These are phyloP conservation scores for Hippoglossus stenolepis DNA, from an alignment of 2,113 vertebrate genomes.

Conservation along the genomic window DNA sequence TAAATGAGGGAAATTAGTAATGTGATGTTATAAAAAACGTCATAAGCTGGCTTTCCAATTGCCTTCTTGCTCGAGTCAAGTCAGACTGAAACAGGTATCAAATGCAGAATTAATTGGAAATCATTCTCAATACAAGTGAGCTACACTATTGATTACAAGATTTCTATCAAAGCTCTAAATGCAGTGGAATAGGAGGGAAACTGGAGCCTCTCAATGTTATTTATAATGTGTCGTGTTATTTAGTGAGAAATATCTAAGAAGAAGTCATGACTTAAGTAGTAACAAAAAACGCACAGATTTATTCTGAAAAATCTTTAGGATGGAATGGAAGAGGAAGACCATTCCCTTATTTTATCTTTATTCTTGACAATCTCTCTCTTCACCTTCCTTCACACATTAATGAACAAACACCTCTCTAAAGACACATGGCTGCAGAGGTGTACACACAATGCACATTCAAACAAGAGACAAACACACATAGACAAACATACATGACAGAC, in stretches of 20 bases:
- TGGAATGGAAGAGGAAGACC: not conserved
- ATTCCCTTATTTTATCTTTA: not conserved
- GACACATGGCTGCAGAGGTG: not conserved
- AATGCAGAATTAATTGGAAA: conserved; percentile 15
- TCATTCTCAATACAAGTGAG: conserved; percentile 30
- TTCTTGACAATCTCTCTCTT: not conserved
- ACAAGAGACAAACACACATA: not conserved
- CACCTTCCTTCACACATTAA: not conserved
- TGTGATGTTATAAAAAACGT: not conserved
- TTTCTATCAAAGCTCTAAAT: conserved; percentile 20
- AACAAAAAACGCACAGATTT: not conserved
- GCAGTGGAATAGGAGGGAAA: conserved; percentile 5
- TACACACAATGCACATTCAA: not conserved
- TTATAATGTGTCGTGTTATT: conserved; percentile 7
- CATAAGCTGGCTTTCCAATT: not conserved
- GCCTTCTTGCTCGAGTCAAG: not conserved
- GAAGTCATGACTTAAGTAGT: conserved; percentile 14
- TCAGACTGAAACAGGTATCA: conserved; percentile 13
- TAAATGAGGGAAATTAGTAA: conserved; percentile 13
- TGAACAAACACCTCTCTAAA: not conserved
- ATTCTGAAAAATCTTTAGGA: not conserved
- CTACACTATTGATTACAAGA: conserved; percentile 16
- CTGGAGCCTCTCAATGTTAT: not conserved
- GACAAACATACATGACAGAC: not conserved
- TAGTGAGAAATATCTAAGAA: not conserved